Evolutionary conservation across 2,888 invertebrate species (phyloP).

Genomic region (Sepioteuthis lessoniana): DNA sequence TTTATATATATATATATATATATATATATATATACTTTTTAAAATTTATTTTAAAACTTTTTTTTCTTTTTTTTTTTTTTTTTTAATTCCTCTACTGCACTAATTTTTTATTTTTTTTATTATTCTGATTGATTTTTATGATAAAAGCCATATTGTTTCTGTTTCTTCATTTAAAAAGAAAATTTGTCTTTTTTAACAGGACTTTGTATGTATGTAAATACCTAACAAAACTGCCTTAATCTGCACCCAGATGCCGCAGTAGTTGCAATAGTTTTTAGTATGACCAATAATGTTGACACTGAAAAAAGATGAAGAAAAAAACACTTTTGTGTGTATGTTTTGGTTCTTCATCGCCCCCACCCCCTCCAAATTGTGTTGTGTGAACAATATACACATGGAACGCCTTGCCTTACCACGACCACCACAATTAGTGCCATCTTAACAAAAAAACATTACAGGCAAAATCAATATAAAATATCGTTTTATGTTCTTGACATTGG

Average conservation of each 20-base stretch:
- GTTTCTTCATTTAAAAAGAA: too few relatives aligned
- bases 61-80: not conserved
- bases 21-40: too few relatives aligned
- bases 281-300: not conserved
- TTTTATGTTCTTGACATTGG: not conserved
- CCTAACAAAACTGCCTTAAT: not conserved
- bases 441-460: not conserved
- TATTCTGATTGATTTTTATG: not conserved
- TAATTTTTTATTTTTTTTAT: not conserved
- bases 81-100: not conserved
- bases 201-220: not conserved
- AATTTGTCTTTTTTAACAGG: not conserved
- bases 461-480: not conserved
- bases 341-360: not conserved
- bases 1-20: too few relatives aligned
- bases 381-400: not conserved
- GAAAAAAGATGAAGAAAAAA: not conserved
- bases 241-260: not conserved
- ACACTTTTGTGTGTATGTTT: not conserved
- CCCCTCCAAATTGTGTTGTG: not conserved
- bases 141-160: not conserved
- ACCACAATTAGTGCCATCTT: conserved; percentile 33
- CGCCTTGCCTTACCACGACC: conserved; percentile 33
- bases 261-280: not conserved
- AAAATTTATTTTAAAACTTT: too few relatives aligned